Conservation (phyloP, 2,113 vertebrate species). For the Neopipo cinnamomea region DNA sequence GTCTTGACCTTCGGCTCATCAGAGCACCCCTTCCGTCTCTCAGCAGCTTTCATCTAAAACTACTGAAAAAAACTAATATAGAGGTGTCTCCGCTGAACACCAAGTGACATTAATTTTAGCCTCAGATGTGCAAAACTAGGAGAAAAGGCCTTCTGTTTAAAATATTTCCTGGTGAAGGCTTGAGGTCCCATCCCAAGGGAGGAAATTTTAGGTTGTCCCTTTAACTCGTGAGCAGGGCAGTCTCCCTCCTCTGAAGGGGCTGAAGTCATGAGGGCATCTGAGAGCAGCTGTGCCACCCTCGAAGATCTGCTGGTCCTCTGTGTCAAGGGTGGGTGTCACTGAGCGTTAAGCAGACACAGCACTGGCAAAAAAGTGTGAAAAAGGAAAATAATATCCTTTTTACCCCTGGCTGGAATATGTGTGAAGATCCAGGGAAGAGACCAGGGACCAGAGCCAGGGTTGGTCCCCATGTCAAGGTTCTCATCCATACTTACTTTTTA, state of each 20-base stretch:
- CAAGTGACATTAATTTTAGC: neutral
- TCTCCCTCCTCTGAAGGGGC: neutral
- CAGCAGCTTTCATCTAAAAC: constrained; percentile 29
- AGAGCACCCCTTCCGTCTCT: neutral
- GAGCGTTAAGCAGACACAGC: neutral
- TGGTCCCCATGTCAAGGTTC: neutral
- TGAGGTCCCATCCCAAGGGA: neutral
- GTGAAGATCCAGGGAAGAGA: neutral
- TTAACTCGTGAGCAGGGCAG: neutral
- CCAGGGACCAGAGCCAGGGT: neutral
- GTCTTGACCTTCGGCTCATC: constrained; percentile 17
- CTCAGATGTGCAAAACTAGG: neutral
- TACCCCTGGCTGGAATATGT: neutral
- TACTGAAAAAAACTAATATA: neutral
- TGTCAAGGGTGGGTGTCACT: neutral
- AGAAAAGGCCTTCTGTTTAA: neutral
- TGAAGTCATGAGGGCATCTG: neutral
- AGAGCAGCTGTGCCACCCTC: neutral
- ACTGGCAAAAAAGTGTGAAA: neutral
- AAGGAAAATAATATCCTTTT: neutral
- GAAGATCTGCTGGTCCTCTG: neutral
- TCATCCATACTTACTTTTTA: neutral
- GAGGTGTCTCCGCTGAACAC: neutral
- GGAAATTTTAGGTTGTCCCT: neutral
- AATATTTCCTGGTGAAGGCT: neutral